Evolutionary conservation across 2,113 vertebrate genomes (phyloP).

Genomic region (Tenrec ecaudatus): DNA sequence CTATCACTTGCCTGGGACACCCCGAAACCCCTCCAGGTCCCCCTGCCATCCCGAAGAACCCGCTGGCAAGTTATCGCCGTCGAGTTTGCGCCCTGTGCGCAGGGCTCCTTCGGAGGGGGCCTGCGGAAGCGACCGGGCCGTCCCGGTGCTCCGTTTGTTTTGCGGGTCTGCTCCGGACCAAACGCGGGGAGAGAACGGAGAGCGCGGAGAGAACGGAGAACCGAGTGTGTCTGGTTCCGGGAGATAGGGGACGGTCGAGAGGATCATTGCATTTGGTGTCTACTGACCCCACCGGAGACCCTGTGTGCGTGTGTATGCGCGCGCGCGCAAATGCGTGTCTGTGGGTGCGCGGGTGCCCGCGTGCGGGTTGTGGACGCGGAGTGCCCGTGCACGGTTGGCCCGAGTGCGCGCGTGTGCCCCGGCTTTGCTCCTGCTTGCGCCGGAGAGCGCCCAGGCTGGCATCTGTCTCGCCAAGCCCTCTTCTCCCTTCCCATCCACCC

Average conservation of each 20-base stretch:
- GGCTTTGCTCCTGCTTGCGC: not conserved
- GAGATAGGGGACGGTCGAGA: not conserved
- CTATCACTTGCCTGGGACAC: not conserved
- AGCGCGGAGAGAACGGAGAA: too few relatives aligned
- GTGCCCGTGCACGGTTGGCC: not conserved
- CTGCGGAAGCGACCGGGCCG: not conserved
- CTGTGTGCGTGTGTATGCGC: not conserved
- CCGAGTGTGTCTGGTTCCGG: not conserved
- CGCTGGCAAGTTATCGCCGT: not conserved
- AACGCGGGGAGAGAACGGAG: not conserved
- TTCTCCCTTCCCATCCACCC: not conserved
- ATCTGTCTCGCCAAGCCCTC: not conserved
- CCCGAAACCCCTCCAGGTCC: not conserved
- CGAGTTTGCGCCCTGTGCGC: not conserved
- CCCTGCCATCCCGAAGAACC: not conserved
- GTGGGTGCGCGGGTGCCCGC: not conserved
- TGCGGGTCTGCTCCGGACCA: not conserved
- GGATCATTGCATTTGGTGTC: slow-evolving; percentile 30
- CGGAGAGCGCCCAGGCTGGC: not conserved
- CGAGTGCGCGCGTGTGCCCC: not conserved
- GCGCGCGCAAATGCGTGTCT: not conserved
- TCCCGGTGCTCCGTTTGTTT: not conserved
- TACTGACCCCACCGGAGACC: slow-evolving; percentile 6
- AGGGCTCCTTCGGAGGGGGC: slow-evolving; percentile 20
- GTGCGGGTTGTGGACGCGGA: not conserved